Evolutionary conservation across 2,113 vertebrate genomes (phyloP), one percentile per base, ranked within the genome.

Genomic region (Capreolus pygargus): DNA sequence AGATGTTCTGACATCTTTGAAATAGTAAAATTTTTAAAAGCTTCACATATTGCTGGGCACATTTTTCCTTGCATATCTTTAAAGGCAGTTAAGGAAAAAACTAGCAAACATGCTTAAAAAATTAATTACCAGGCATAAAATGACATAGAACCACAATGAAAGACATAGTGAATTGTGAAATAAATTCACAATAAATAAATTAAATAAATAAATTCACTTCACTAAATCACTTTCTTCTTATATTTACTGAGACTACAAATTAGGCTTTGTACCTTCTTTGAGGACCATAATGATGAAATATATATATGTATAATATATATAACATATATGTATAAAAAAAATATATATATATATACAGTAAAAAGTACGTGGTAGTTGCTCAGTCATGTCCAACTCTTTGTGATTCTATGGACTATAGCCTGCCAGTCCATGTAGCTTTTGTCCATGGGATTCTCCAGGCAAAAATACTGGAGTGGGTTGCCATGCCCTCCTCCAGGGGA

Each of bases 1-100:
- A 94, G 91, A 94, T 97, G 55, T 91, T 94, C 83, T 82, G 74
- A 89, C 70, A 64, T 95, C 83, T 97, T 95, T 88, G 79, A 95
- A 95, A 79, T 67, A 60, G 52, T 64, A 79, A 1, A 36, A 70
- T 57, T 94, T 91, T 79, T 58, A 83, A 89, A 97, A 91, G 52
- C 45, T 94, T 96, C 61, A 86, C 33, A 50, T 55, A 78, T 70
- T 96, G 70, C 81, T 54, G 0, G 39, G 39, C 70, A 79, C 83
- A 61, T 83, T 96, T 96, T 85, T 93, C 30, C 91, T 89, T n/a
- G 25, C 23, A 47, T 87, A 54, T 95, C 84, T 95, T 95, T 86
- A 79, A 90, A 95, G 33, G 16, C 58, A 57, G 57, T 95, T 97
- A 97, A 91, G 92, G 23, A 39, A 39, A 89, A 96, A 97, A 89